Evolutionary conservation across 2,113 vertebrate genomes (phyloP).

Genomic region (Gorsachius goisagi): DNA sequence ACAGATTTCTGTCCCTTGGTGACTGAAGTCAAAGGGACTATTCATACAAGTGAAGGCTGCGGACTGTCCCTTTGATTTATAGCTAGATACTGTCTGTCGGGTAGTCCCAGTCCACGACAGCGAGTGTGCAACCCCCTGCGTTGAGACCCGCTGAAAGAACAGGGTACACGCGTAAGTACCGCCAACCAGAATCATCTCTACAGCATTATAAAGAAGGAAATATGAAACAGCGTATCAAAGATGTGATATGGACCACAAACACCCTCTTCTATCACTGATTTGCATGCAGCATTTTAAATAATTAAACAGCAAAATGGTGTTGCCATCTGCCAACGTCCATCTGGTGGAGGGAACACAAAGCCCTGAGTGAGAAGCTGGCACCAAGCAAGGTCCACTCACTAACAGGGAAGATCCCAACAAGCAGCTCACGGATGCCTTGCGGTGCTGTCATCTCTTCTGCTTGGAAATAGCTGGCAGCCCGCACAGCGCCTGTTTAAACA

Average conservation of each 20-base stretch:
- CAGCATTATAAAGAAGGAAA: background rate
- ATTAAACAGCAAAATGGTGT: conserved; percentile 43
- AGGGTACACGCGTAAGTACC: background rate
- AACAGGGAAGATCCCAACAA: background rate
- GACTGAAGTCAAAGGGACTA: background rate
- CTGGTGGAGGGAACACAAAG: conserved; percentile 43
- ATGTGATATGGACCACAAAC: background rate
- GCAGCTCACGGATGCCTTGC: background rate
- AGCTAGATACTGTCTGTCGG: background rate
- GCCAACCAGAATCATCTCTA: background rate
- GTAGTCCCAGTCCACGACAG: background rate
- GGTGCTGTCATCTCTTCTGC: background rate
- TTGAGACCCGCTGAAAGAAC: background rate
- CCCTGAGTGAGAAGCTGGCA: background rate
- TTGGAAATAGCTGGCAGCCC: background rate
- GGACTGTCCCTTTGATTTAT: background rate
- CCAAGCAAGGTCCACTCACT: background rate
- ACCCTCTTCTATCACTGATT: conserved; percentile 5
- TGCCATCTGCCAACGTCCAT: conserved; percentile 51
- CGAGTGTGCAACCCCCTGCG: background rate
- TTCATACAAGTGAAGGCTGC: background rate
- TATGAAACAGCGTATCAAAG: background rate
- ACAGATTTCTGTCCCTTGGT: background rate
- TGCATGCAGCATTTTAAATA: conserved; percentile 34
- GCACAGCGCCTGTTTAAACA: background rate